Evolutionary conservation across 2,888 invertebrate genomes (phyloP).

Genomic region (Andrena hattorfiana): DNA sequence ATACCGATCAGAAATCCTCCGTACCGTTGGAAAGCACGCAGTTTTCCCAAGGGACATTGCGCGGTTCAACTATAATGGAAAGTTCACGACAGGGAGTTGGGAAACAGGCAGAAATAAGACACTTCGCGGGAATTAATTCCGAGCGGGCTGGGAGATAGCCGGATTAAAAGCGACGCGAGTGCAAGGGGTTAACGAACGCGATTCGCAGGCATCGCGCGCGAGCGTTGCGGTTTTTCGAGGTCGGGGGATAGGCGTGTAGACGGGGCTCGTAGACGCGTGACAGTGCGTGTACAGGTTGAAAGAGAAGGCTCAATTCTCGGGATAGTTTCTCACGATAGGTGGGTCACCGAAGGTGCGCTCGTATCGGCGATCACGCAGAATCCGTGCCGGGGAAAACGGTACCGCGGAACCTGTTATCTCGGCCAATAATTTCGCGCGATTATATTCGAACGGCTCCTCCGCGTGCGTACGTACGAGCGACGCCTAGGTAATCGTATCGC

Average conservation of each 20-base stretch:
- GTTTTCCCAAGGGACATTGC: not conserved
- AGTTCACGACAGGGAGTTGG: not conserved
- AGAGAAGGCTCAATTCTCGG: slow-evolving; percentile 46
- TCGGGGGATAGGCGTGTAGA: slow-evolving; percentile 29
- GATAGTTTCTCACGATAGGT: slow-evolving; percentile 72
- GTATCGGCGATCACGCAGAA: slow-evolving; percentile 60
- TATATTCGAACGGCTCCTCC: slow-evolving; percentile 42
- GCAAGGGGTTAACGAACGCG: slow-evolving; percentile 49
- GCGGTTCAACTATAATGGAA: not conserved
- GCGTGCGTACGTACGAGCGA: slow-evolving; percentile 8
- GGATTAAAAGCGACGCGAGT: slow-evolving; percentile 30
- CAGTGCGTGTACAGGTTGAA: slow-evolving; percentile 36
- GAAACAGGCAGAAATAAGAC: not conserved
- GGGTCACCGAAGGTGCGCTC: slow-evolving; percentile 60
- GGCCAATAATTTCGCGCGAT: slow-evolving; percentile 49
- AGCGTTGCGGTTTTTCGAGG: slow-evolving; percentile 35
- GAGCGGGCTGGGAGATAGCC: slow-evolving; percentile 19
- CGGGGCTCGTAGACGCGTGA: slow-evolving; percentile 25
- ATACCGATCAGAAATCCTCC: too few species aligned
- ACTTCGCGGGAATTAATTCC: slow-evolving; percentile 39
- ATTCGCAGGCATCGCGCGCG: slow-evolving; percentile 26
- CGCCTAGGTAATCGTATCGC: slow-evolving; percentile 17
- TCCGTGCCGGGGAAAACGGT: slow-evolving; percentile 62
- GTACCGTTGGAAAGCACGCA: too few species aligned
- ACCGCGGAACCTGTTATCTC: slow-evolving; percentile 58